Evolutionary conservation across 2,113 vertebrate genomes (phyloP), one percentile per base, ranked within the genome.

Genomic region (Pseudorectes ferrugineus): DNA sequence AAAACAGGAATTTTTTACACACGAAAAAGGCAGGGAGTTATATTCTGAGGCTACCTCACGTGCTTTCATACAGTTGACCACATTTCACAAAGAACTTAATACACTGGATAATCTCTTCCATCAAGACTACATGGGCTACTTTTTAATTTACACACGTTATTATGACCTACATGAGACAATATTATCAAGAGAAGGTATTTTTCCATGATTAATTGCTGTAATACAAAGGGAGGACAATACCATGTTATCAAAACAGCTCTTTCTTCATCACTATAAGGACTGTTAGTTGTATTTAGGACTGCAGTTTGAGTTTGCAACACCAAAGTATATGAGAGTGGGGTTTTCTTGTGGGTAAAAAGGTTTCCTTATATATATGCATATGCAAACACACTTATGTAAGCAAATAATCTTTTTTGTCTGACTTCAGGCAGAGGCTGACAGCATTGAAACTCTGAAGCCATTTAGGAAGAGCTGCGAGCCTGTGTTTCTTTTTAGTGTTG

Each of bases 391-490:
- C 7, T 23, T n/a, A 26, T 7, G 3, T 20, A 61, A 68, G 13
- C 40, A 83, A 88, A 48, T 23, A 35, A 48, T 23, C 4, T 25
- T 68, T 55, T 82, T 62, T 51, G 68, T 36, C 52, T 80, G 55
- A 62, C 91, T 97, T 77, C 77, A 98, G 98, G 98, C 98, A 77
- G 97, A 98, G 66, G 96, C 93, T 86, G 97, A 98, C 85, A 96
- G 1, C 71, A 74, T 98, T 43, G 62, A 88, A 6, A 82, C 38
- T 59, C 94, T 98, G 85, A 73, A 96, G 45, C 12, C 97, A 18
- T 97, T 98, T 81, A 97, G 95, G 95, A 97, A 96, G 8, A 98
- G 85, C 52, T 98, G 98, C 92, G 98, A 98, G 92, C 98, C 98
- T 40, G 26, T 97, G 65, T 98, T 98, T 92, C 96, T 98, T 70